Evolutionary conservation across 2,888 invertebrate genomes (phyloP), one percentile per base, ranked within the genome.

Genomic region (Dolomedes plantarius): DNA sequence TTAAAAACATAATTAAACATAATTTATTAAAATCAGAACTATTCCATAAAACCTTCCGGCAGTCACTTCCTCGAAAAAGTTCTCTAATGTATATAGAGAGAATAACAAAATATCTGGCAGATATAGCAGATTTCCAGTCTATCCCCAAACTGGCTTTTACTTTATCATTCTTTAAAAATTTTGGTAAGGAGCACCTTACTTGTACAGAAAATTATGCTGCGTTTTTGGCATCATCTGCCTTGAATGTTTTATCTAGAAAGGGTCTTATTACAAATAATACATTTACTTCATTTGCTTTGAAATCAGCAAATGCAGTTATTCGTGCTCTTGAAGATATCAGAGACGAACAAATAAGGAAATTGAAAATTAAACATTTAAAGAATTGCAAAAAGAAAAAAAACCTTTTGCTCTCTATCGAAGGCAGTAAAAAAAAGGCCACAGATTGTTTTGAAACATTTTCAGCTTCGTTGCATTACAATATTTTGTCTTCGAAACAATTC

Each of bases 31-130:
- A 1, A 23, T 23, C 76, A 19, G 31, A 68, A 72, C 1, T 36
- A 16, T 83, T 83, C 32, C 83, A 76, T 28, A 31, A 64, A 23
- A 76, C 76, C 11, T 76, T 83, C 39, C 28, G 46, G 23, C 11
- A 9, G 13, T 23, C n/a, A 29, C 32, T 76, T 1, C 65, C 76
- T 7, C n/a, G 13, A 1, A 16, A 23, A 29, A 46, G 28, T 32
- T 31, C 39, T 11, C 46, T 83, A 32, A 50, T 76, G 32, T 28
- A 69, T 1, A 32, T 62, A n/a, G 72, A 83, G 46, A 28, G 32
- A 13, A 28, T 76, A 32, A 64, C 82, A 6, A 16, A 19, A 19
- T 19, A 41, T 11, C 28, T 76, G 5, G 46, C 65, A 3, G 76
- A 65, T 36, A n/a, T 46, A 1, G 23, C 68, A 23, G 69, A 65